Percentiles rank a stretch among this genome's conserved stretches.
These are phyloP conservation scores for Peribatodes rhomboidaria DNA, from an alignment of 2,888 invertebrate genomes.

Conservation along the genomic window DNA sequence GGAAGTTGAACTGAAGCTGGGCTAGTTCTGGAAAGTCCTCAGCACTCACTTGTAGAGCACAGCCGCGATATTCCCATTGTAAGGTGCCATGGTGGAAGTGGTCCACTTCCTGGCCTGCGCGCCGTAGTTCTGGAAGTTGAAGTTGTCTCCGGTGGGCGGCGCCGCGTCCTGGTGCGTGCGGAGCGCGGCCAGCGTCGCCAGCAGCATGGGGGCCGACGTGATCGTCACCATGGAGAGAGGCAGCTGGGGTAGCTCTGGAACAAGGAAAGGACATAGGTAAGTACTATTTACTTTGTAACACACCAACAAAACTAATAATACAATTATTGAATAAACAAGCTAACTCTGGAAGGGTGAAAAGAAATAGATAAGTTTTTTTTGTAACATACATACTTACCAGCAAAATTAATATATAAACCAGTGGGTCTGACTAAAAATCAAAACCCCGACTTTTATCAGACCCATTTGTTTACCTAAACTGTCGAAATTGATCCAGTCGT, in stretches of 20 bases:
- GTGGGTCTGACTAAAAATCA: too few relatives aligned
- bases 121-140: slow-evolving; percentile 84
- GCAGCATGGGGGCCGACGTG: slow-evolving; percentile 87
- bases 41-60: slow-evolving; percentile 89
- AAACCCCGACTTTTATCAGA: too few relatives aligned
- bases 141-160: slow-evolving; percentile 89
- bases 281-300: too few relatives aligned
- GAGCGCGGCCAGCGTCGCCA: slow-evolving; percentile 88
- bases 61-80: slow-evolving; percentile 91
- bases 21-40: not conserved
- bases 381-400: too few relatives aligned
- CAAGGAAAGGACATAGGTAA: not conserved
- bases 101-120: slow-evolving; percentile 88
- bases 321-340: too few relatives aligned
- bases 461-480: too few relatives aligned
- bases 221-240: slow-evolving; percentile 90
- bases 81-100: slow-evolving; percentile 89
- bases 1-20: slow-evolving; percentile 86
- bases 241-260: slow-evolving; percentile 70
- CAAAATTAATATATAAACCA: too few relatives aligned
- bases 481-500: too few relatives aligned
- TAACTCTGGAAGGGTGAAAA: too few relatives aligned
- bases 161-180: slow-evolving; percentile 87
- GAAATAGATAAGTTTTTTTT: too few relatives aligned
- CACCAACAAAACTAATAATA: too few relatives aligned